A percentile compares a stretch with the other conserved stretches of the same genome.
Evolutionary conservation across 2,888 invertebrate genomes (phyloP).

Genomic region (Ormyrus pomaceus): DNA sequence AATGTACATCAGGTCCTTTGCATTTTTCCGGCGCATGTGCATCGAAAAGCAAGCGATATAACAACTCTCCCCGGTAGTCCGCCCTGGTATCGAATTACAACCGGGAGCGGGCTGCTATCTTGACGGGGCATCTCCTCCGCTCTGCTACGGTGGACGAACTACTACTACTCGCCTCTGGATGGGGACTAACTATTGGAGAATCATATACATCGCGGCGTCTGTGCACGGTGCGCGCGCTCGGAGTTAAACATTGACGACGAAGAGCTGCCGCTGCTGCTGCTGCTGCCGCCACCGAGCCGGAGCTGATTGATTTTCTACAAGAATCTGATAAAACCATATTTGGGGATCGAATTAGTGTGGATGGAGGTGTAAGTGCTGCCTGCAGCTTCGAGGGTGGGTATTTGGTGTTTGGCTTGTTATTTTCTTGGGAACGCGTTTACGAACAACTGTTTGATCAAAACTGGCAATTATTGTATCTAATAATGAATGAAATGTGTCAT

Average conservation of each 20-base stretch:
- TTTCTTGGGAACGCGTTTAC: too few species aligned
- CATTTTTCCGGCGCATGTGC: too few species aligned
- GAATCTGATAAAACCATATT: slow-evolving; percentile 38
- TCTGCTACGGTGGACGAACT: slow-evolving; percentile 48
- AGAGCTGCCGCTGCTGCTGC: not conserved
- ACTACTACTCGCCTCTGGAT: slow-evolving; percentile 3
- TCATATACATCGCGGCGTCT: not conserved
- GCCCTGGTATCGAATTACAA: slow-evolving; percentile 61
- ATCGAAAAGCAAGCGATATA: not conserved
- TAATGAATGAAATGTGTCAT: too few species aligned
- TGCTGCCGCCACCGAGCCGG: not conserved
- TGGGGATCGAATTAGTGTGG: not conserved
- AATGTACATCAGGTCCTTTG: slow-evolving; percentile 29
- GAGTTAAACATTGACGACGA: slow-evolving; percentile 17
- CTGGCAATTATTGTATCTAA: too few species aligned
- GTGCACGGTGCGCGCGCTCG: not conserved
- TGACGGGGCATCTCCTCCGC: slow-evolving; percentile 66
- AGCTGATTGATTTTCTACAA: slow-evolving; percentile 24
- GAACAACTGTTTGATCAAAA: too few species aligned
- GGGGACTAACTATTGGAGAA: slow-evolving; percentile 37
- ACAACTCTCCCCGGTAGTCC: slow-evolving; percentile 55
- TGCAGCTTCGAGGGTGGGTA: too few species aligned
- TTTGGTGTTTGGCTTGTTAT: too few species aligned
- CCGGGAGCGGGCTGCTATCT: slow-evolving; percentile 68
- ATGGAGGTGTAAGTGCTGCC: too few species aligned